A percentile compares a stretch with the other conserved stretches of the same genome.
Conservation (phyloP, 2,113 vertebrate species). For the Calyptomena viridis region DNA sequence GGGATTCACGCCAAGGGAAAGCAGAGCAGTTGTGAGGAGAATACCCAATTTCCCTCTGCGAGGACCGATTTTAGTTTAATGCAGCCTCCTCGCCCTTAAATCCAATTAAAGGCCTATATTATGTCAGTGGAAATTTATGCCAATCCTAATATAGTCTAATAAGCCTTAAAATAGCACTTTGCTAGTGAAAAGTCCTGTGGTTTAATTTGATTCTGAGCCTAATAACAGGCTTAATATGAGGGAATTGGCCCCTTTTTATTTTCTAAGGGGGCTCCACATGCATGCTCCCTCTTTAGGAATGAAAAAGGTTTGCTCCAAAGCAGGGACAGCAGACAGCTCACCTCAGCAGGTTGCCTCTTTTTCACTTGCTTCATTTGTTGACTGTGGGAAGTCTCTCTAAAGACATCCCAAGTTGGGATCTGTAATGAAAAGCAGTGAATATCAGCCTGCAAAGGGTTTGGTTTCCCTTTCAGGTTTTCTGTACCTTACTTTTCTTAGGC, state of each 20-base stretch:
- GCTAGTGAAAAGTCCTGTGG: conserved; percentile 77
- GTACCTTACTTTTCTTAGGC: background rate
- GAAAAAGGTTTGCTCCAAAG: background rate
- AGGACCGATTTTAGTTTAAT: conserved; percentile 74
- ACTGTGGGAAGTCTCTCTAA: background rate
- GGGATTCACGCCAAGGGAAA: conserved; percentile 62
- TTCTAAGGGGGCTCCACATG: conserved; percentile 60
- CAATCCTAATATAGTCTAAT: conserved; percentile 86
- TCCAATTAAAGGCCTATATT: conserved; percentile 83
- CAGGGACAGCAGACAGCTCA: background rate
- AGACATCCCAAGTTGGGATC: background rate
- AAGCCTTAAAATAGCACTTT: conserved; percentile 83
- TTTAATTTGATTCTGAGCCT: conserved; percentile 82
- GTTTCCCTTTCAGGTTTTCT: background rate
- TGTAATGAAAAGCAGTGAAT: background rate
- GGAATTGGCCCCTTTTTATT: conserved; percentile 75
- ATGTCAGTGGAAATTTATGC: conserved; percentile 84
- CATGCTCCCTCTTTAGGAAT: conserved; percentile 43
- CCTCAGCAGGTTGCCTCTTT: conserved; percentile 22
- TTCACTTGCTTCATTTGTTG: background rate
- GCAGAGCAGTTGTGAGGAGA: conserved; percentile 63
- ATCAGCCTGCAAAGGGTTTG: background rate
- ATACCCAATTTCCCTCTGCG: conserved; percentile 59
- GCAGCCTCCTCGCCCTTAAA: conserved; percentile 78
- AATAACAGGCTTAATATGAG: conserved; percentile 79